Percentiles rank a stretch among this genome's conserved stretches.
Evolutionary conservation across 2,797 vertebrate genomes (phyloP).

Genomic region (Silurus lanzhouensis): DNA sequence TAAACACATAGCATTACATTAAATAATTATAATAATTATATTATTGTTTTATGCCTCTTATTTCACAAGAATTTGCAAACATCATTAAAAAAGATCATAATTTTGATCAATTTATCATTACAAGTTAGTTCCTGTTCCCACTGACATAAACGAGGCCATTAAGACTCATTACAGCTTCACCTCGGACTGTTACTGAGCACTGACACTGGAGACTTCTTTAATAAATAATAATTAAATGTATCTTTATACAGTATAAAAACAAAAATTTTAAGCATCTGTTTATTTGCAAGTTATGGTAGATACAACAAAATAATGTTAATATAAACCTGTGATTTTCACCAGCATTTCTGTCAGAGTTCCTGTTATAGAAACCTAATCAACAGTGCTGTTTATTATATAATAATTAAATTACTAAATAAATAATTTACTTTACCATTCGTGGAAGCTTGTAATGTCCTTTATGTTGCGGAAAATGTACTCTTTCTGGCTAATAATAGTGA

Average conservation of each 20-base stretch:
- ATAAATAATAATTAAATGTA: too few relatives aligned
- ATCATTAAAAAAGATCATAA: background rate
- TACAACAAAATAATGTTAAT: too few relatives aligned
- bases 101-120: background rate
- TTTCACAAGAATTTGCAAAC: background rate
- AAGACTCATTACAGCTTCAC: background rate
- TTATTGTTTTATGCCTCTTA: background rate
- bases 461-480: constrained; percentile 89
- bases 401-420: too few relatives aligned
- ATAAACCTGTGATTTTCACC: background rate
- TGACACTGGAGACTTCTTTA: background rate
- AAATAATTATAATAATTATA: background rate
- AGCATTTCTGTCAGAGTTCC: background rate
- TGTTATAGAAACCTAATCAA: background rate
- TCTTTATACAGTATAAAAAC: too few relatives aligned
- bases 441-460: constrained; percentile 82
- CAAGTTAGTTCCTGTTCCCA: background rate
- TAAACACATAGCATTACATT: background rate
- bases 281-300: background rate
- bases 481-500: constrained; percentile 82
- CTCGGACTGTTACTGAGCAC: background rate
- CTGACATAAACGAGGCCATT: too few relatives aligned
- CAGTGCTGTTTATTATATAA: background rate
- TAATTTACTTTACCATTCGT: constrained; percentile 77
- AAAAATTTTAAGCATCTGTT: too few relatives aligned